These are phyloP conservation scores for Stenodera caucasica DNA, from an alignment of 2,888 invertebrate genomes.

Conservation along the genomic window DNA sequence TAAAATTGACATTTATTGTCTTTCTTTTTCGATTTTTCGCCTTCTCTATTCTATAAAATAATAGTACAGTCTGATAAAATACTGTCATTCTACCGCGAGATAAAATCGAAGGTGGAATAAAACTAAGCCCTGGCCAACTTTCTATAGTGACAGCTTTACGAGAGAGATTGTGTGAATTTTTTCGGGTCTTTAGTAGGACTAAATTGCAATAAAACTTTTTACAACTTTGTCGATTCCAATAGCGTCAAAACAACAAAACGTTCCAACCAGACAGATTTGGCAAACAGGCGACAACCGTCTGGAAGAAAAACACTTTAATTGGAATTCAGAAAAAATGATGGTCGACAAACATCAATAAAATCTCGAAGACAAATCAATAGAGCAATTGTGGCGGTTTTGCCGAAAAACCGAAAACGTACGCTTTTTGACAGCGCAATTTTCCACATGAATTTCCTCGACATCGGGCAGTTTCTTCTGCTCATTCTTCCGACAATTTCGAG, in stretches of 20 bases:
- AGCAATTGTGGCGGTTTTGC: too few species aligned
- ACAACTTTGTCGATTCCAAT: not conserved
- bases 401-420: too few species aligned
- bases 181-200: not conserved
- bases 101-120: not conserved
- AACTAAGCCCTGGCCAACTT: not conserved
- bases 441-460: too few species aligned
- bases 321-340: not conserved
- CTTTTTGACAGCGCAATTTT: too few species aligned
- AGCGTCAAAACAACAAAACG: conserved; percentile 3
- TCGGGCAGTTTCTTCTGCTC: too few species aligned
- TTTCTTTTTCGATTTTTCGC: not conserved
- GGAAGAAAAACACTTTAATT: not conserved
- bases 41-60: not conserved
- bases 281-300: not conserved
- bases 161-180: not conserved
- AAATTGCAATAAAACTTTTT: conserved; percentile 5
- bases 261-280: not conserved
- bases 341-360: not conserved
- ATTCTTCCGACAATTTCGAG: too few species aligned
- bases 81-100: not conserved
- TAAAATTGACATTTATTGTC: not conserved
- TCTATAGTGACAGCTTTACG: not conserved
- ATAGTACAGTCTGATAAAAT: not conserved
- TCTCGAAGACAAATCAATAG: not conserved